These are phyloP conservation scores for Coleophora deauratella DNA, from an alignment of 2,888 invertebrate species.

Conservation along the genomic window DNA sequence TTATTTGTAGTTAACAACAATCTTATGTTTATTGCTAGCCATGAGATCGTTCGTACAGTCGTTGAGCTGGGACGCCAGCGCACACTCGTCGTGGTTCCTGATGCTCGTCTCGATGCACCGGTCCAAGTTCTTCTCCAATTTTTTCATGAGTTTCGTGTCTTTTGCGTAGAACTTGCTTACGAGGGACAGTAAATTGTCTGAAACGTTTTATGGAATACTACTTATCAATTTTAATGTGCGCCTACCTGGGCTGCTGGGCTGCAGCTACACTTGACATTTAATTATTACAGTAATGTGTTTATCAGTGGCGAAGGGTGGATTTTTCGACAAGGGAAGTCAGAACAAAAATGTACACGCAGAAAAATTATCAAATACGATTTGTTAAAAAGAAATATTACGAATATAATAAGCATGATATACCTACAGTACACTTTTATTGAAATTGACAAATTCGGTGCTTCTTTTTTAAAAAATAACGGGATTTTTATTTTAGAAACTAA, in stretches of 20 bases:
- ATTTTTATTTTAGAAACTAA: too few species aligned
- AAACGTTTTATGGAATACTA: slow-evolving; percentile 12
- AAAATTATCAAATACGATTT: too few species aligned
- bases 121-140: slow-evolving; percentile 53
- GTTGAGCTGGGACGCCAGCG: slow-evolving; percentile 48
- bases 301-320: too few species aligned
- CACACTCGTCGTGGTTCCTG: slow-evolving; percentile 41
- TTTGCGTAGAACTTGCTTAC: slow-evolving; percentile 59
- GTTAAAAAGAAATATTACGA: too few species aligned
- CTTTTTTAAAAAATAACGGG: too few species aligned
- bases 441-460: too few species aligned
- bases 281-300: background rate
- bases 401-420: too few species aligned
- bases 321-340: too few species aligned
- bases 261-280: background rate
- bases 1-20: slow-evolving; percentile 44
- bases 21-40: slow-evolving; percentile 49
- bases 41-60: slow-evolving; percentile 61
- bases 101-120: slow-evolving; percentile 49
- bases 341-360: too few species aligned
- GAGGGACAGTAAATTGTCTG: slow-evolving; percentile 45
- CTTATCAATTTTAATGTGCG: background rate
- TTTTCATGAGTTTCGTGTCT: slow-evolving; percentile 55
- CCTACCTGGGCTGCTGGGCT: too few species aligned
- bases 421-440: too few species aligned